phyloP scores from a whole-genome alignment of 1,140 invertebrate genomes.

The Euura lappo region DNA sequence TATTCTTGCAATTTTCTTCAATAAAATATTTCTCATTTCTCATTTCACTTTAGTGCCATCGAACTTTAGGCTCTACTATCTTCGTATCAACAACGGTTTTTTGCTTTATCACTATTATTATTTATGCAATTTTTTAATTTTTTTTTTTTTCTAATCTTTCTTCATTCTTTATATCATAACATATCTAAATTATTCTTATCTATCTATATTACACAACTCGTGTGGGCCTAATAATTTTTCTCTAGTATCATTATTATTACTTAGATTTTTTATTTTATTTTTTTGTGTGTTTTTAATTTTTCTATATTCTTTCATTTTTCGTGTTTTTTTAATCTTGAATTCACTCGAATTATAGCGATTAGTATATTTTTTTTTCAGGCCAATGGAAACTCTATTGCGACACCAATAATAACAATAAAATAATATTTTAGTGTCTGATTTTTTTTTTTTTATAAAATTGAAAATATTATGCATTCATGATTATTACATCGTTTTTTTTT shows the following conservation, averaged over 20 bases:
- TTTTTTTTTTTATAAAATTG: no score
- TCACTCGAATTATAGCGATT: no score
- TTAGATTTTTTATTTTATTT: background rate
- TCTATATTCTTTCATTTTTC: background rate
- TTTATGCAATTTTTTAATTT: constrained; percentile 24
- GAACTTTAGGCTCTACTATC: constrained; percentile 47
- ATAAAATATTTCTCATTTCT: no score
- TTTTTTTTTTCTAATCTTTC: constrained; percentile 26
- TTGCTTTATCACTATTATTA: no score
- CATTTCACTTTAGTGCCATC: constrained; percentile 39
- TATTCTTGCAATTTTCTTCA: no score
- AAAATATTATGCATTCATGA: no score
- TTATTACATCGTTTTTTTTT: no score
- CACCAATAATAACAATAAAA: constrained; percentile 6
- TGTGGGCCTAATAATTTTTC: background rate
- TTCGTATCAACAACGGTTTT: constrained; percentile 57
- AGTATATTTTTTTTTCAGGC: constrained; percentile 12
- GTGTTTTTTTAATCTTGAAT: background rate
- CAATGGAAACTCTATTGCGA: constrained; percentile 22
- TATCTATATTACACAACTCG: constrained; percentile 49
- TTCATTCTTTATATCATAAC: background rate
- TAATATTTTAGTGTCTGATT: background rate
- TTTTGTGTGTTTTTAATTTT: background rate
- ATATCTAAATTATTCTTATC: constrained; percentile 45
- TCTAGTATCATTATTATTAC: background rate